phyloP scores from a whole-genome alignment of 2,113 vertebrate species.

The Malaclemys terrapin region DNA sequence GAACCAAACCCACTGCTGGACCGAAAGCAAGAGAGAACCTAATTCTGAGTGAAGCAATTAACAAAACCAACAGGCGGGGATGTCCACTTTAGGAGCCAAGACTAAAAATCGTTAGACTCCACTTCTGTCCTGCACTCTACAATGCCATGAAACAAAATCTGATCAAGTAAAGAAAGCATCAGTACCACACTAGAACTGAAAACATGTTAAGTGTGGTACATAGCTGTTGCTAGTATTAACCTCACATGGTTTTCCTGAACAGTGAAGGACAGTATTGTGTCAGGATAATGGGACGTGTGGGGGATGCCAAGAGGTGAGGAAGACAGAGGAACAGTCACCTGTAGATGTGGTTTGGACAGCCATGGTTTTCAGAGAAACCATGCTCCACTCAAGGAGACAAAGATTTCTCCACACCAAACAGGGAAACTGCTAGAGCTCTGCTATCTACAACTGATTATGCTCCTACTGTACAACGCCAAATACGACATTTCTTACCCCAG shows the following conservation, averaged over 20 bases:
- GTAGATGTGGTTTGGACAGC: neutral
- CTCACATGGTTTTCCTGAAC: neutral
- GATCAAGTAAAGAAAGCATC: neutral
- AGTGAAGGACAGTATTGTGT: neutral
- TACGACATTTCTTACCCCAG: neutral
- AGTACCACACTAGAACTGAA: neutral
- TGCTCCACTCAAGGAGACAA: neutral
- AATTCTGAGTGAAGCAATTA: neutral
- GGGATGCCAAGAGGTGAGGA: neutral
- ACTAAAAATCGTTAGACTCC: neutral
- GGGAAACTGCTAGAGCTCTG: neutral
- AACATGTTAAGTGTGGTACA: neutral
- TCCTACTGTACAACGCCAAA: neutral
- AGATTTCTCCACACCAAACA: neutral
- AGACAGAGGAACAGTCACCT: neutral
- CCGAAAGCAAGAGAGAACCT: neutral
- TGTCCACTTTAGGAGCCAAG: neutral
- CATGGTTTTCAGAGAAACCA: neutral
- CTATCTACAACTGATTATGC: neutral
- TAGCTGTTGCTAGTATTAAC: neutral
- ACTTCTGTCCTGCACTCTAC: neutral
- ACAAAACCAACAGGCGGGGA: neutral
- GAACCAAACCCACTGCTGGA: constrained; percentile 49
- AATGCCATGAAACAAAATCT: neutral
- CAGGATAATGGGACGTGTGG: too few species aligned